Evolutionary conservation across 1,140 invertebrate genomes (phyloP), one percentile per base, ranked within the genome.

Genomic region (Luehdorfia chinensis): DNA sequence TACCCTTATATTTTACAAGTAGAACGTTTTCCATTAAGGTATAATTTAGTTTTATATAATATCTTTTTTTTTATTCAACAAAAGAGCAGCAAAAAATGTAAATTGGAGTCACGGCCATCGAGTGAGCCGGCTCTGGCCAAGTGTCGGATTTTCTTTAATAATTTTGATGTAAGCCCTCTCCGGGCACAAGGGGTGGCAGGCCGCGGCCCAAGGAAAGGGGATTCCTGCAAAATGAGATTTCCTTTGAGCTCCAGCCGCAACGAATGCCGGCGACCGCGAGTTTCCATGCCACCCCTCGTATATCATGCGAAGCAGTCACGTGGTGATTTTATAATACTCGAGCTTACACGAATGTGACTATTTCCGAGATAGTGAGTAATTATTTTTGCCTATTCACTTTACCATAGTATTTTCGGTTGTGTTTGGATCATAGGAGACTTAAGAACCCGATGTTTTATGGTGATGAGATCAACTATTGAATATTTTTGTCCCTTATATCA

Each of bases 151-250:
- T 73, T 80, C 72, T 76, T 66, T 70, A 81, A 79, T 81, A 78
- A 81, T 81, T 79, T 81, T 79, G 79, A 81, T 80, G 76, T 71
- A 75, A 71, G 65, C 74, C 67, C 70, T 59, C 51, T 56, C 43
- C 48, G 55, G 56, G 55, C 34, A 14, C 33, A 53, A 6, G 61
- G 44, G 59, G 43, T 34, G 54, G 49, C 27, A 33, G 23, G 25
- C 39, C 46, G 28, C 25, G 48, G 49, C 47, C 36, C 34, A 47
- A 33, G 55, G 47, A 44, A 25, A 27, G 44, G 47, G 58, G 66
- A 59, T 47, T 60, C 55, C 48, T 58, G 66, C 68, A 65, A 81
- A 84, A 84, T 84, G 77, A 79, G 75, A 84, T 84, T 84, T 84
- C 75, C 79, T 84, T 81, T 81, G 79, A 84, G 71, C 62, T 55